Base-by-base conservation (phyloP, 2,113 vertebrate species). In the Mesoclemmys tuberculata region DNA sequence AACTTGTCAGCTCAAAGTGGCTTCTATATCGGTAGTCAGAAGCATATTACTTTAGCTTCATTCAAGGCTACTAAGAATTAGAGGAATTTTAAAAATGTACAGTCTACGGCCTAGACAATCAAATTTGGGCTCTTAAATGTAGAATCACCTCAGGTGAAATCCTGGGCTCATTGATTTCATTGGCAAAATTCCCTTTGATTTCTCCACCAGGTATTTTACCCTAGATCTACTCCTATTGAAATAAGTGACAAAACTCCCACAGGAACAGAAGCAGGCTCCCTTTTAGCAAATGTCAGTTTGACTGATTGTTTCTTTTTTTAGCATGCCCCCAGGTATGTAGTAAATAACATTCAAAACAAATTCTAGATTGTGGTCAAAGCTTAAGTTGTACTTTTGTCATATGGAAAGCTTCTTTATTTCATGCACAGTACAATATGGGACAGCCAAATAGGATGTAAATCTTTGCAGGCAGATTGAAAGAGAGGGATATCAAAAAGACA, bases 371-470 rank as follows among this genome's bases (percentile, higher is more conserved):
- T 84, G 52, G 5, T 49, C 78, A n/a, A 51, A 58, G 51, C 91
- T 97, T 90, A 93, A 82, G 54, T 38, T 93, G 71, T 38, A 90
- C 81, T 94, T 95, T 92, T 93, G 10, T 88, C 54, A 24, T 48
- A 56, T 84, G 3, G 55, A 92, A 94, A 95, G 84, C 77, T 93
- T 77, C 89, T 96, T 95, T 94, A 83, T 93, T 91, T 92, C 82
- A 79, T 94, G 48, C 19, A 27, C 49, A 90, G 19, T 83, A 71
- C 35, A 54, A 55, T 84, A 54, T 14, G 87, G 64, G 46, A 55
- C 48, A 93, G 19, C 6, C 78, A 87, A 88, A 35, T 48, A 84
- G 71, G 77, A 7, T 21, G 44, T 64, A 68, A 83, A 0, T 92
- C 88, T 96, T 89, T 90, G 9, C 49, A 85, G 54, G 4, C 46